Conservation (phyloP, 2,113 vertebrate species). For the rat (Rattus norvegicus) region DNA sequence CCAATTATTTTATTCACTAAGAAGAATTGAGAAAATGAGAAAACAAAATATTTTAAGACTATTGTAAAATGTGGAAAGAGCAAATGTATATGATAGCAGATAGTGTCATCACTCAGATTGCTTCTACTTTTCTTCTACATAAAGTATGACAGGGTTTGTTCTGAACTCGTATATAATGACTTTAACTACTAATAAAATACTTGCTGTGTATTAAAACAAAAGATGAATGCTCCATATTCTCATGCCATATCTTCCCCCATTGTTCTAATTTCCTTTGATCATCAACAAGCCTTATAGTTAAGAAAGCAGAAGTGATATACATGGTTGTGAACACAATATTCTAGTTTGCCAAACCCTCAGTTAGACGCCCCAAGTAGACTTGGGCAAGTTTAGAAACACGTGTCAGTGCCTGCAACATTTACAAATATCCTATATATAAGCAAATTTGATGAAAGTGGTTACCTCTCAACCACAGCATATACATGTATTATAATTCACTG, state of each 20-base stretch:
- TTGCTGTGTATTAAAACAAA: neutral
- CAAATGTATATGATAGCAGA: neutral
- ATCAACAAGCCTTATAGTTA: too few relatives aligned
- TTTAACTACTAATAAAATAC: neutral
- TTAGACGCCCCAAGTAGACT: neutral
- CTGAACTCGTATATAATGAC: neutral
- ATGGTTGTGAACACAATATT: neutral
- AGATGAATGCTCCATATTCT: neutral
- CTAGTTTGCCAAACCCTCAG: neutral
- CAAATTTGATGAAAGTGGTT: neutral
- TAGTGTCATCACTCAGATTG: accelerated
- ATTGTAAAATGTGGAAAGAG: neutral
- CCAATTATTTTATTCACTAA: neutral
- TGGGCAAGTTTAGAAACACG: neutral
- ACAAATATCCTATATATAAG: neutral
- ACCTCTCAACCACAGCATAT: neutral
- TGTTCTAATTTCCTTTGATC: neutral
- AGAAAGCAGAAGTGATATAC: neutral
- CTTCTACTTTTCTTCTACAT: neutral
- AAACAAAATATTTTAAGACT: neutral
- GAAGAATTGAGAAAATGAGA: neutral
- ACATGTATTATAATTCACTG: neutral
- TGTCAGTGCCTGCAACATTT: neutral
- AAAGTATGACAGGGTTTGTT: accelerated
- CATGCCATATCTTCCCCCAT: too few relatives aligned